These are phyloP conservation scores for Sitta carolinensis DNA, from an alignment of 2,797 vertebrate genomes.

Conservation along the genomic window DNA sequence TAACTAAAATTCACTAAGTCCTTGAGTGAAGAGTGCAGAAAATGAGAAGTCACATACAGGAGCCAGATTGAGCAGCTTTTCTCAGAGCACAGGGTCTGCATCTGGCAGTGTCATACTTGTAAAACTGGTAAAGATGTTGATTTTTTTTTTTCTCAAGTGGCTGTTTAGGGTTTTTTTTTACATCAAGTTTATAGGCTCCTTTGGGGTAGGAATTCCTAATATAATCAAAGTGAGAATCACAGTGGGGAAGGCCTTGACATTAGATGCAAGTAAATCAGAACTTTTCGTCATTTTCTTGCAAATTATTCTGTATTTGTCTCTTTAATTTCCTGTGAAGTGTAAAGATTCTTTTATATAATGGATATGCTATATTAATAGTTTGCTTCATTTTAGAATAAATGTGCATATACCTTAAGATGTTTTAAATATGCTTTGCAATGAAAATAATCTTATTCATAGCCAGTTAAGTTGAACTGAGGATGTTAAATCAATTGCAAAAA, in stretches of 20 bases:
- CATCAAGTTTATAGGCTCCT: neutral
- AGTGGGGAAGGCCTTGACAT: neutral
- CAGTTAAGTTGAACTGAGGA: conserved; percentile 66
- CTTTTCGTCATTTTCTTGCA: neutral
- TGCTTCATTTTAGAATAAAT: neutral
- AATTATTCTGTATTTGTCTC: neutral
- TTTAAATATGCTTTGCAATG: conserved; percentile 10
- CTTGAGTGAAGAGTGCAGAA: neutral
- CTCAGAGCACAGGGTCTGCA: neutral
- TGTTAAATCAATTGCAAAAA: conserved; percentile 76
- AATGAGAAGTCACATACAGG: neutral
- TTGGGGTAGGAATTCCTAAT: neutral
- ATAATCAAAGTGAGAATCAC: neutral
- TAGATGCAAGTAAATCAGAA: neutral
- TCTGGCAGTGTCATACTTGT: neutral
- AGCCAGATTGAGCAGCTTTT: neutral
- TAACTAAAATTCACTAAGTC: neutral
- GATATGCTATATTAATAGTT: neutral
- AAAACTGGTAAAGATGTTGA: neutral
- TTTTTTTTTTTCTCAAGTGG: neutral
- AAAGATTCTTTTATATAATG: neutral
- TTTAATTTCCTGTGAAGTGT: neutral
- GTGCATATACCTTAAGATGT: neutral
- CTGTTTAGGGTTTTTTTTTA: neutral
- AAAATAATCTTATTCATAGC: conserved; percentile 51